phyloP scores from a whole-genome alignment of 1,140 invertebrate species.

The Bombus superbus region DNA sequence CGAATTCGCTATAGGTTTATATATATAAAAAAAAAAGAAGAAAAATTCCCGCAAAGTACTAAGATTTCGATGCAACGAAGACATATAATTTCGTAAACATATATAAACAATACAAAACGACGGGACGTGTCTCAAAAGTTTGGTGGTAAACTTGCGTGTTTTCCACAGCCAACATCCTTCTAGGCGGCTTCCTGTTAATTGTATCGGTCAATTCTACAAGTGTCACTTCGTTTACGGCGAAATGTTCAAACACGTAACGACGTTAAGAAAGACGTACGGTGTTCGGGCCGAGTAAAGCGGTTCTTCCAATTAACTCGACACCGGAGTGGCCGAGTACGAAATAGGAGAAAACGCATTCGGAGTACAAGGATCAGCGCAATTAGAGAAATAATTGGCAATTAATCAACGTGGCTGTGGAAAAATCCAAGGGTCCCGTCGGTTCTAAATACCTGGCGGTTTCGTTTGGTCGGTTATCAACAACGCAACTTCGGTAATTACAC shows the following conservation, averaged over 20 bases:
- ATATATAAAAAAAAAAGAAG: no score
- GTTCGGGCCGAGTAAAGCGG: neutral
- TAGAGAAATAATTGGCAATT: slow-evolving; percentile 52
- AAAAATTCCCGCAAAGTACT: no score
- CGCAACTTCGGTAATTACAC: slow-evolving; percentile 36
- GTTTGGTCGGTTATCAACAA: slow-evolving; percentile 9
- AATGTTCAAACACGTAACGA: no score
- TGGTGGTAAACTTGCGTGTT: no score
- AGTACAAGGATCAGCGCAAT: neutral
- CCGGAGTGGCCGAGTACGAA: neutral
- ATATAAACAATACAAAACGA: no score
- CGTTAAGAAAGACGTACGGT: slow-evolving; percentile 25
- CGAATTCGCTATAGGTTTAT: no score
- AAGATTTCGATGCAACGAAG: no score
- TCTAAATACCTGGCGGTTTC: slow-evolving; percentile 33
- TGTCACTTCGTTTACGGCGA: no score
- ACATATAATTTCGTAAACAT: no score
- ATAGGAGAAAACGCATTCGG: neutral
- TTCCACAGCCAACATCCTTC: no score
- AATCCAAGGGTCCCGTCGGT: slow-evolving; percentile 14
- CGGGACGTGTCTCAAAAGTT: no score
- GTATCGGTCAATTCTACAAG: neutral
- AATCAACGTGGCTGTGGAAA: slow-evolving; percentile 22
- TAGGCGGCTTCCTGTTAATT: neutral
- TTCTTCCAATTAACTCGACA: neutral